phyloP scores from a whole-genome alignment of 1,140 invertebrate genomes.

The Ephestia elutella region DNA sequence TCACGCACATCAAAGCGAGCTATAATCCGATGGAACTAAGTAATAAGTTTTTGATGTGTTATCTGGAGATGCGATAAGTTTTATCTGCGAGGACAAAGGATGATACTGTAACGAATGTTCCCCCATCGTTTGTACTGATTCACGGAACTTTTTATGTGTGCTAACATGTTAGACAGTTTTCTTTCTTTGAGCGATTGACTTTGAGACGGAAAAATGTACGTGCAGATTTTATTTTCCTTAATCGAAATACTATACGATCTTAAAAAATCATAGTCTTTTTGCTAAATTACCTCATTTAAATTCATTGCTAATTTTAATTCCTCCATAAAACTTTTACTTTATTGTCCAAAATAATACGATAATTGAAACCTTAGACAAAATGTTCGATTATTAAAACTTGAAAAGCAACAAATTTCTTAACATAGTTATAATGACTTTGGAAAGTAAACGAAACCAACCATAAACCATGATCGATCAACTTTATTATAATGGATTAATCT shows the following conservation, averaged over 20 bases:
- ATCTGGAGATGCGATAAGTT: constrained; percentile 9
- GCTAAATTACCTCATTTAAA: too few species aligned
- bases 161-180: background rate
- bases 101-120: background rate
- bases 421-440: background rate
- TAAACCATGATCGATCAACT: background rate
- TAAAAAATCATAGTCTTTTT: too few species aligned
- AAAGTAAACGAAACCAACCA: background rate
- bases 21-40: constrained; percentile 36
- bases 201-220: too few species aligned
- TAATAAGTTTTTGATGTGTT: constrained; percentile 31
- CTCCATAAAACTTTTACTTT: too few species aligned
- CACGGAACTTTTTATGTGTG: background rate
- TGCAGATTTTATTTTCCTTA: too few species aligned
- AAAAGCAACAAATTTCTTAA: too few species aligned
- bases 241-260: too few species aligned
- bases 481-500: background rate
- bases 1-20: constrained; percentile 27
- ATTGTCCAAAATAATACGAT: too few species aligned
- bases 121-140: background rate
- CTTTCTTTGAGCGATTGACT: too few species aligned
- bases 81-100: constrained; percentile 1
- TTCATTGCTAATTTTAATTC: too few species aligned
- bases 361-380: too few species aligned
- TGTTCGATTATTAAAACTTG: too few species aligned